Conservation (phyloP, 1,140 invertebrate genomes). For the Diploscapter pachys region DNA sequence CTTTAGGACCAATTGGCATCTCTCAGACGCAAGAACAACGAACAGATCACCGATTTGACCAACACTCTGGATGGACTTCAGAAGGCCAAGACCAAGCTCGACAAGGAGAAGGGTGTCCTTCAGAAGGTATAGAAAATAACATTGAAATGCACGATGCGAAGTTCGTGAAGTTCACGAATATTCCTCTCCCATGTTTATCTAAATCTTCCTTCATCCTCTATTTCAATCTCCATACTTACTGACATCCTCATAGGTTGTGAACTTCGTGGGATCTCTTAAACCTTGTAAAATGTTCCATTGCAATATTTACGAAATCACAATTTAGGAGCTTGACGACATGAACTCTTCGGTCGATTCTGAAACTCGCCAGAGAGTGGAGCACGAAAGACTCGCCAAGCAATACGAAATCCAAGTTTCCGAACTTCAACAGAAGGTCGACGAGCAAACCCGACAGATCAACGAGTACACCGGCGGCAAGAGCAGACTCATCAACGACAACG, state of each 20-base stretch:
- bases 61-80: slow-evolving; percentile 98
- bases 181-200: too few species aligned
- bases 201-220: too few species aligned
- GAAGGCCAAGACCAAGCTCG: slow-evolving; percentile 78
- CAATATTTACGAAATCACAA: too few species aligned
- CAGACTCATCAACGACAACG: slow-evolving; percentile 91
- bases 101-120: slow-evolving; percentile 32
- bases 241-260: too few species aligned
- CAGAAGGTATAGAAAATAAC: too few species aligned
- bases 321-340: slow-evolving; percentile 86
- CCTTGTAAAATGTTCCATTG: too few species aligned
- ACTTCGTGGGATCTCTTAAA: too few species aligned
- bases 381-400: slow-evolving; percentile 98
- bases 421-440: slow-evolving; percentile 87
- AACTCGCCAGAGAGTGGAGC: slow-evolving; percentile 96
- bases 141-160: too few species aligned
- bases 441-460: slow-evolving; percentile 84
- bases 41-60: slow-evolving; percentile 92
- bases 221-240: too few species aligned
- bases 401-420: slow-evolving; percentile 75
- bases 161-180: too few species aligned
- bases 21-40: slow-evolving; percentile 97
- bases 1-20: slow-evolving; percentile 77
- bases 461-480: slow-evolving; percentile 92
- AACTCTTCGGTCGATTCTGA: slow-evolving; percentile 89